Base-by-base conservation (phyloP, 2,888 invertebrate species). In the Scaptomyza flava region DNA sequence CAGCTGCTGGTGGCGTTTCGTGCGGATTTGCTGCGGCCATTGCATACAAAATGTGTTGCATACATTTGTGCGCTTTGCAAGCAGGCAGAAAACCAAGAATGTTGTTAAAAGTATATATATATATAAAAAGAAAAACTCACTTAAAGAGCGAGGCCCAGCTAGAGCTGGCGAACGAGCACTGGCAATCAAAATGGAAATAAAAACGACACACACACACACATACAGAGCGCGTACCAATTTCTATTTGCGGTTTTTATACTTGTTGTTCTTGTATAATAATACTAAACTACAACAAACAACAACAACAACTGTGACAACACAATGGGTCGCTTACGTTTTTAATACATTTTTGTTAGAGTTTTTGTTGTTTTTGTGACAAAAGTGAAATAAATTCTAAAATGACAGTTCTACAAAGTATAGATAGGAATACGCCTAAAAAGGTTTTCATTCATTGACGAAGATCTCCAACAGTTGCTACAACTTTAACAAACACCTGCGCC, bases 21-120 rank as follows among this genome's bases (percentile, higher is more conserved):
- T 71, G 78, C 66, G 78, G 81, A 85, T 79, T 84, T 82, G 72
- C 69, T 75, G 88, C 64, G 88, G 77, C 83, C 76, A 78, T 78
- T 86, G 84, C 89, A 88, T 88, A 82, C 86, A 74, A 86, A 84
- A 83, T 84, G 89, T 83, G 87, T 79, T 85, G 84, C 84, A 83
- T 85, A 85, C 87, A 86, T 85, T 88, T 84, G 74, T 38, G 84
- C 71, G 69, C 76, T 68, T 31, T 46, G 53, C 54, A 9, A 45
- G 53, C 33, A 48, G 33, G 4, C 34, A 53, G 36, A 59, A 42
- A 41, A 45, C 47, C 47, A 41, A 45, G 47, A 57, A 48, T 31
- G 50, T 51, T 46, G 47, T 17, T 23, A 6, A 23, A 30, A 31
- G 12, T 33, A 17, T 17, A 48, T 33, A 33, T 17, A 48, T 8